Evolutionary conservation across 2,888 invertebrate species (phyloP).

Genomic region (Hecatera dysodea): DNA sequence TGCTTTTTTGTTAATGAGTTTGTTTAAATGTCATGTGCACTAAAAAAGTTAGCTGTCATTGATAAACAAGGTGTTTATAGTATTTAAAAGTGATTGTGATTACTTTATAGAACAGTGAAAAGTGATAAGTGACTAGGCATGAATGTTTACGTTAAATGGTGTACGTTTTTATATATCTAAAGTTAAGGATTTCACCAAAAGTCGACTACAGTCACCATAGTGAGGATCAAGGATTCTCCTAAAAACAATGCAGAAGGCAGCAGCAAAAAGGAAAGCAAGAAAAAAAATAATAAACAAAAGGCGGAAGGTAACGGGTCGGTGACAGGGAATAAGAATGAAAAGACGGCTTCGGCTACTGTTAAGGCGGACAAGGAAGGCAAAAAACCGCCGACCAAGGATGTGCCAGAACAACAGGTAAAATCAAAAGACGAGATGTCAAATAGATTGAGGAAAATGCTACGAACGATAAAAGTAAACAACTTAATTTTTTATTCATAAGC

Average conservation of each 20-base stretch:
- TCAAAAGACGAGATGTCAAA: conserved; percentile 38
- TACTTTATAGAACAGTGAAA: conserved; percentile 26
- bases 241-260: conserved; percentile 91
- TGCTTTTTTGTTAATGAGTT: conserved; percentile 46
- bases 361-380: conserved; percentile 81
- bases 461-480: conserved; percentile 48
- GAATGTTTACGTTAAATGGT: conserved; percentile 57
- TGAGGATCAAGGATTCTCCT: conserved; percentile 92
- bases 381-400: conserved; percentile 79
- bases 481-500: conserved; percentile 32
- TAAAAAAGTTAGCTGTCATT: conserved; percentile 54
- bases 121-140: conserved; percentile 44
- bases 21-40: conserved; percentile 56
- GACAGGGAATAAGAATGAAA: conserved; percentile 86
- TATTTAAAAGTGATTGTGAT: conserved; percentile 29
- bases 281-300: conserved; percentile 91
- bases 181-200: conserved; percentile 59
- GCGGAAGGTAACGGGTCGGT: conserved; percentile 88
- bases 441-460: conserved; percentile 43
- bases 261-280: conserved; percentile 92
- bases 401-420: conserved; percentile 80
- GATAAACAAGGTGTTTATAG: conserved; percentile 49
- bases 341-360: conserved; percentile 74
- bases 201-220: conserved; percentile 91
- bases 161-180: conserved; percentile 31